A percentile compares a stretch with the other conserved stretches of the same genome.
Conservation (phyloP, 2,888 invertebrate species). For the Spisula solida region DNA sequence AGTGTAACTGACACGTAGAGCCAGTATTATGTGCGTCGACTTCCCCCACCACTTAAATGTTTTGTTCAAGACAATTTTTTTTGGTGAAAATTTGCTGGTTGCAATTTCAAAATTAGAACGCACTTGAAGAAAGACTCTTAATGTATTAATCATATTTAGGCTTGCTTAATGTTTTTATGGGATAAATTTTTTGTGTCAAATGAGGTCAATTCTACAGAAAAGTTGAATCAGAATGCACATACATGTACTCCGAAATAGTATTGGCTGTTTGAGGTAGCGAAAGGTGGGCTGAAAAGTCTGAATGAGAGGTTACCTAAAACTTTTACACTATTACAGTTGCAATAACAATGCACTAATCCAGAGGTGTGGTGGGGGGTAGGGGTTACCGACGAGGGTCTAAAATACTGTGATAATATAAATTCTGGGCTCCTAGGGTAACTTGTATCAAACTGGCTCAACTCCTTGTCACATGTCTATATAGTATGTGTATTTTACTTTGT, state of each 20-base stretch:
- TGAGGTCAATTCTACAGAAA: background rate
- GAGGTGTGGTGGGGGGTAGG: no score
- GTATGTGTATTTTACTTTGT: no score
- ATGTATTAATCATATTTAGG: constrained; percentile 9
- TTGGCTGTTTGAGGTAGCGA: no score
- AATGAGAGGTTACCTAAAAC: no score
- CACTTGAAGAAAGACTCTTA: background rate
- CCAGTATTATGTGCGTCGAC: constrained; percentile 1
- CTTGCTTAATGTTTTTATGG: background rate
- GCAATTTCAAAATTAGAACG: constrained; percentile 6
- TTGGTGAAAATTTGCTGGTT: background rate
- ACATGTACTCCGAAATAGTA: background rate
- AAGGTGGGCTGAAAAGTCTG: no score
- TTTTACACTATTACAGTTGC: no score
- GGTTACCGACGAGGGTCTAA: no score
- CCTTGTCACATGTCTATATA: no score
- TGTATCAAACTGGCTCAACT: no score
- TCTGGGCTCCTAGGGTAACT: no score
- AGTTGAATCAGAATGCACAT: background rate
- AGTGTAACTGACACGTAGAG: constrained; percentile 17
- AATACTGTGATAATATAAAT: no score
- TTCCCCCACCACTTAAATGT: constrained; percentile 3
- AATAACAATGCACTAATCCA: no score
- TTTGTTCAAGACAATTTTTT: constrained; percentile 6
- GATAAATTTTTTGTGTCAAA: background rate